These are phyloP conservation scores for Leptinotarsa haldemani DNA, from an alignment of 2,888 invertebrate species.

Conservation along the genomic window DNA sequence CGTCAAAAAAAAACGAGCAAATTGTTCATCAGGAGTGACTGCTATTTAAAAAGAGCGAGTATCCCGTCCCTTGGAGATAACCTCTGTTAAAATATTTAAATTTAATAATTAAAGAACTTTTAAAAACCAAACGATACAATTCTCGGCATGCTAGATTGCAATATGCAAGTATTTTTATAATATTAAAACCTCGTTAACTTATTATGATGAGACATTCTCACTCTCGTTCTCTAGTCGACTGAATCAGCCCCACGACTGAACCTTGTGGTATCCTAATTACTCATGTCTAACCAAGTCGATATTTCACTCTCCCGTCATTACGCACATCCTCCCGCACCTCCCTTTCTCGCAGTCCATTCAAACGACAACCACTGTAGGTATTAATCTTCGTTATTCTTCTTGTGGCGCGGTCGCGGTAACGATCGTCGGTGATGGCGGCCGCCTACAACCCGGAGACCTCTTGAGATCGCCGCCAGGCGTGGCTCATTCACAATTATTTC, in stretches of 20 bases:
- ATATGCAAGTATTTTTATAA: too few species aligned
- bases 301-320: not conserved
- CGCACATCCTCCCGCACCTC: not conserved
- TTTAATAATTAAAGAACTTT: too few species aligned
- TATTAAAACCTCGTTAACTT: too few species aligned
- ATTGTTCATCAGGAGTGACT: too few species aligned
- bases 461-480: constrained; percentile 43
- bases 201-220: too few species aligned
- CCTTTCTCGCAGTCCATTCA: not conserved
- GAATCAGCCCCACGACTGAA: not conserved
- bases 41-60: too few species aligned
- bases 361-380: constrained; percentile 13
- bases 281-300: not conserved
- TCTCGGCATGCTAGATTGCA: too few species aligned
- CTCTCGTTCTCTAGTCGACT: too few species aligned
- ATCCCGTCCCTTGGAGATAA: too few species aligned
- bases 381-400: constrained; percentile 25
- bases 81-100: too few species aligned
- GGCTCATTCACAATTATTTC: constrained; percentile 52
- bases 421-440: constrained; percentile 22
- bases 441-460: constrained; percentile 28
- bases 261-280: not conserved
- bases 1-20: too few species aligned
- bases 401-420: constrained; percentile 11
- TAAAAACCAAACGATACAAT: too few species aligned